A percentile compares a stretch with the other conserved stretches of the same genome.
Conservation (phyloP, 2,797 vertebrate species). For the Triplophysa bombifrons region DNA sequence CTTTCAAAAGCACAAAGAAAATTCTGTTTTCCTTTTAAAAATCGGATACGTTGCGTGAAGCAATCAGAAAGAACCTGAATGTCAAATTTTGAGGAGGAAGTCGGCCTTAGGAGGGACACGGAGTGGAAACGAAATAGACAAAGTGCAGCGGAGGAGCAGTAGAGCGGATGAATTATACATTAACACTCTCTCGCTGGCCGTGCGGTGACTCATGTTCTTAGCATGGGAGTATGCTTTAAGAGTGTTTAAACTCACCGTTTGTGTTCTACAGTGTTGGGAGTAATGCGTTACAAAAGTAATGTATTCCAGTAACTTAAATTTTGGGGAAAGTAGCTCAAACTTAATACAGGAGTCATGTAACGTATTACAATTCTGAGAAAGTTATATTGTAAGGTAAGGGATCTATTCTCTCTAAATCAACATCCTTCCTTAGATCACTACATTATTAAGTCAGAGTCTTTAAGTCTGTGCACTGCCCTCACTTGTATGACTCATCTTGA, state of each 20-base stretch:
- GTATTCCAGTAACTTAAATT: no score
- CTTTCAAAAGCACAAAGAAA: background rate
- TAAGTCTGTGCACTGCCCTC: conserved; percentile 39
- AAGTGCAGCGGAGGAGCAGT: background rate
- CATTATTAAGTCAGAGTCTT: conserved; percentile 41
- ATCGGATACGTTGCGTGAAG: conserved; percentile 9
- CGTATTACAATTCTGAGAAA: no score
- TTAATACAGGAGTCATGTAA: no score
- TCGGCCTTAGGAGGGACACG: background rate
- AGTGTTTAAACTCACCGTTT: conserved; percentile 14
- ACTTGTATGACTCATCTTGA: conserved; percentile 62
- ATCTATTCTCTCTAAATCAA: conserved; percentile 42
- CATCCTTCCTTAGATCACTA: conserved; percentile 42
- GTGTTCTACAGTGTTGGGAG: background rate
- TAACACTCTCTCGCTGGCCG: background rate
- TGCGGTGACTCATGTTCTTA: background rate
- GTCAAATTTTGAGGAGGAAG: conserved; percentile 5
- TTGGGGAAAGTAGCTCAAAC: no score
- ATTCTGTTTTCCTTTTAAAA: conserved; percentile 34
- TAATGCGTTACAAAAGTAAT: no score
- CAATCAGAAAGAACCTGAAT: background rate
- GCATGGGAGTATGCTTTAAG: conserved; percentile 35
- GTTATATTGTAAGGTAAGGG: no score
- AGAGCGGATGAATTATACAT: conserved; percentile 33
- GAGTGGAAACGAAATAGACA: background rate